A percentile compares a stretch with the other conserved stretches of the same genome.
These are phyloP conservation scores for Perizoma affinitatum DNA, from an alignment of 2,888 invertebrate genomes.

Conservation along the genomic window DNA sequence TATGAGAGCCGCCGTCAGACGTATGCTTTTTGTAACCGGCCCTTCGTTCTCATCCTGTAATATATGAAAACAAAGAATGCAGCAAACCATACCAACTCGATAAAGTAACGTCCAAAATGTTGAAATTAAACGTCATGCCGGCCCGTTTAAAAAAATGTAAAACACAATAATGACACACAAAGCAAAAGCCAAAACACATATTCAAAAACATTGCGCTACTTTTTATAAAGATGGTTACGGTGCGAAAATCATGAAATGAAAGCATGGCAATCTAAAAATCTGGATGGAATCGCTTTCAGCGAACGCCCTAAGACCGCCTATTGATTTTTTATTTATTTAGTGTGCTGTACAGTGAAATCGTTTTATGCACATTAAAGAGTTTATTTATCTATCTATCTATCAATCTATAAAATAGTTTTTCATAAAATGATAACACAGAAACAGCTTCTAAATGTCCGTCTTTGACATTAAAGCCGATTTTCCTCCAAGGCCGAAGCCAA, in stretches of 20 bases:
- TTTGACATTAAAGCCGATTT: too few species aligned
- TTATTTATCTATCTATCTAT: too few species aligned
- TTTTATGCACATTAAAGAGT: too few species aligned
- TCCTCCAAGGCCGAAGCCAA: too few species aligned
- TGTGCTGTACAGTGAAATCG: too few species aligned
- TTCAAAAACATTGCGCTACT: not conserved
- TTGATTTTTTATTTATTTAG: too few species aligned
- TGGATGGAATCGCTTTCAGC: too few species aligned
- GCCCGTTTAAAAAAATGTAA: not conserved
- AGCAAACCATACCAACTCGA: not conserved
- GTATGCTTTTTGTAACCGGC: conserved; percentile 99
- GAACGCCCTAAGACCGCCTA: too few species aligned
- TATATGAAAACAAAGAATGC: not conserved
- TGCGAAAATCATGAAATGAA: not conserved
- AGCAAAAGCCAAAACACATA: not conserved
- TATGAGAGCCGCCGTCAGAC: conserved; percentile 97
- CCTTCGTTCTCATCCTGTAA: conserved; percentile 98
- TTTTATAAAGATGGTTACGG: not conserved
- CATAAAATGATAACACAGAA: not conserved
- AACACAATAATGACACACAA: not conserved
- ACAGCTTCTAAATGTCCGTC: not conserved
- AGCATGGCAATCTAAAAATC: not conserved
- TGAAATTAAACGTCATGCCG: not conserved
- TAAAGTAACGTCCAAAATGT: too few species aligned
- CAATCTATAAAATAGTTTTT: not conserved